These are phyloP conservation scores for Drosophila kuntzei DNA, from an alignment of 2,888 invertebrate genomes.

Conservation along the genomic window DNA sequence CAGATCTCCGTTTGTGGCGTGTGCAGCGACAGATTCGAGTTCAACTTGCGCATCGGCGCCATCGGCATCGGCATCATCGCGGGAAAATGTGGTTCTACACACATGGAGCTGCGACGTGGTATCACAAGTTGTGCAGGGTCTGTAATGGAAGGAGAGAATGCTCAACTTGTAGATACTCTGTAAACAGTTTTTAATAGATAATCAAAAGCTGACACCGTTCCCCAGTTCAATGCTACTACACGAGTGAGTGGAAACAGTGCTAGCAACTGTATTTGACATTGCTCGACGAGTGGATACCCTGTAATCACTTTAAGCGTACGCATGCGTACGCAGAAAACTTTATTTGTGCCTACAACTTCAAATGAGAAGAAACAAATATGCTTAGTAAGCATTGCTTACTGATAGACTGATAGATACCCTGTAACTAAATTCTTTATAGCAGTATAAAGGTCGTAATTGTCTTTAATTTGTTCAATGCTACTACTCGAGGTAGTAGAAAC, in stretches of 20 bases:
- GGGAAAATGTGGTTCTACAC: conserved; percentile 65
- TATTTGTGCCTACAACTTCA: too few species aligned
- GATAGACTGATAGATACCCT: not conserved
- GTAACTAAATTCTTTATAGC: too few species aligned
- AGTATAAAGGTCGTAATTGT: too few species aligned
- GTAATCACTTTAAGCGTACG: not conserved
- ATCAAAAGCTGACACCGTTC: not conserved
- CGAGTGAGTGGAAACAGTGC: too few species aligned
- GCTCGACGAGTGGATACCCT: not conserved
- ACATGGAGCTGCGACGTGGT: conserved; percentile 82
- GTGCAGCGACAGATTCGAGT: conserved; percentile 83
- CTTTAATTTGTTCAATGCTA: too few species aligned
- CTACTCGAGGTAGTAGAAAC: not conserved
- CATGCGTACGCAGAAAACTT: too few species aligned
- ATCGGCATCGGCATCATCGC: conserved; percentile 17
- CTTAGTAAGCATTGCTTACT: too few species aligned
- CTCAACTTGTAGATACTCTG: not conserved
- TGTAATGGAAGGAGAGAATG: conserved; percentile 10
- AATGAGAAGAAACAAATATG: too few species aligned
- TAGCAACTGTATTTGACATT: not conserved
- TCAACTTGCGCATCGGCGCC: conserved; percentile 72
- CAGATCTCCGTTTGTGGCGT: conserved; percentile 68
- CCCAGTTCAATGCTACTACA: not conserved
- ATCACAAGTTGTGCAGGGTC: conserved; percentile 55
- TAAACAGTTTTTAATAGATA: not conserved